Base-by-base conservation (phyloP, 2,113 vertebrate genomes). In the Cyanoramphus novaezelandiae region DNA sequence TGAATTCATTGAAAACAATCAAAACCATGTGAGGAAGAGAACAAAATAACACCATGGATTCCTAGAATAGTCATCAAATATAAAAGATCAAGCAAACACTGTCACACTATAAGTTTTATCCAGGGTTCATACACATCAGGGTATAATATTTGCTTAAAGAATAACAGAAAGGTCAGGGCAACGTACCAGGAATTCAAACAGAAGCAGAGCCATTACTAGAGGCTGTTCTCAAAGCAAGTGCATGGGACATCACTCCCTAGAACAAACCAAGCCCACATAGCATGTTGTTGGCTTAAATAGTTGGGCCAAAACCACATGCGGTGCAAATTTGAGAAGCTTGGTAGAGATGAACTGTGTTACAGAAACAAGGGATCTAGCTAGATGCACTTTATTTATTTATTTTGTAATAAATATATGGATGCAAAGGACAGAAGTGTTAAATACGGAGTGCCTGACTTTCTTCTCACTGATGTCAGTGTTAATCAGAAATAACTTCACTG, bases 381-480 rank as follows among this genome's bases (percentile, higher is more conserved):
- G 52, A 67, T 39, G 28, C 47, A 72, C n/a, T 44, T 68, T 33
- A 37, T 19, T 31, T 69, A 46, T 90, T 80, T 31, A 59, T 59
- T n/a, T 59, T 35, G 33, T 24, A 59, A 59, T 35, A 59, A 88
- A 94, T 92, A 79, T 21, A 23, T 24, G 19, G 52, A 79, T 92
- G 52, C 15, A 87, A 88, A 76, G 84, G 41, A 72, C 49, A 76
- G 49, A 57, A 79, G 65, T 72, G 69, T 86, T 89, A 91, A 87
- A 67, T 82, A 17, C 7, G 7, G 20, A 13, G 31, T 59, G 23
- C 17, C 41, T 86, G 80, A 69, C 64, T 93, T 67, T 79, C 24
- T 92, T 91, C 79, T 91, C 74, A 33, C 77, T 92, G 96, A 41
- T 17, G 49, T 87, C 72, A 76, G 19, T 50, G 86, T 72, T 85